A percentile compares a stretch with the other conserved stretches of the same genome.
Evolutionary conservation across 2,113 vertebrate species (phyloP).

Genomic region (Rallus limicola): DNA sequence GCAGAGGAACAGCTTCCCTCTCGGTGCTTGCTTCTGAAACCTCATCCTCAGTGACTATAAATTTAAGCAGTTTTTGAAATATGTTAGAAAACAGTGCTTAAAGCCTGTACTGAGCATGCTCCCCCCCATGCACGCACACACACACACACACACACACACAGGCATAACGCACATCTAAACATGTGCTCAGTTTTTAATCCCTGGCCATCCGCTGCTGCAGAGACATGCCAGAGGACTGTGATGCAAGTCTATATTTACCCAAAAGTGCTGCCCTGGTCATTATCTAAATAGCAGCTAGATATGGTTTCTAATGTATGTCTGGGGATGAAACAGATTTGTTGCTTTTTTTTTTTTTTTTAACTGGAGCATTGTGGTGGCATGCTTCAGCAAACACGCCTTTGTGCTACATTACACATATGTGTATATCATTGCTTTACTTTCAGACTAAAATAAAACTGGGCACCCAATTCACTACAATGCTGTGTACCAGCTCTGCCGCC

Average conservation of each 20-base stretch:
- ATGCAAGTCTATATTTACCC: background rate
- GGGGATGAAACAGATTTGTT: constrained; percentile 33
- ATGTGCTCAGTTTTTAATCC: background rate
- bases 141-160: background rate
- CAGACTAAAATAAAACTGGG: constrained; percentile 67
- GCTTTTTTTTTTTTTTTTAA: constrained; percentile 6
- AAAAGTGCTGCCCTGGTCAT: constrained; percentile 17
- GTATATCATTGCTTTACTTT: constrained; percentile 53
- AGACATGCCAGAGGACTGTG: background rate
- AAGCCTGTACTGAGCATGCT: background rate
- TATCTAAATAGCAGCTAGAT: constrained; percentile 41
- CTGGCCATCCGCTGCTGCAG: background rate
- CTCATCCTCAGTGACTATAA: background rate
- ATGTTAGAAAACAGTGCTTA: background rate
- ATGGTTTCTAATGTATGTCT: constrained; percentile 52
- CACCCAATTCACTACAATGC: constrained; percentile 22
- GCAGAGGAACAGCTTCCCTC: background rate
- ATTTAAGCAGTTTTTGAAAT: background rate
- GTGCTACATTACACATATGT: constrained; percentile 75
- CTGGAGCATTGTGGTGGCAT: constrained; percentile 63
- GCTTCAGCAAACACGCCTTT: constrained; percentile 73
- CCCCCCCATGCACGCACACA: background rate
- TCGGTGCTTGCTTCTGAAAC: background rate
- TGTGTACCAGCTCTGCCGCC: constrained; percentile 24
- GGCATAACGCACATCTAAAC: background rate